A percentile compares a stretch with the other conserved stretches of the same genome.
phyloP scores from a whole-genome alignment of 1,140 invertebrate genomes.

The Archegozetes longisetosus region DNA sequence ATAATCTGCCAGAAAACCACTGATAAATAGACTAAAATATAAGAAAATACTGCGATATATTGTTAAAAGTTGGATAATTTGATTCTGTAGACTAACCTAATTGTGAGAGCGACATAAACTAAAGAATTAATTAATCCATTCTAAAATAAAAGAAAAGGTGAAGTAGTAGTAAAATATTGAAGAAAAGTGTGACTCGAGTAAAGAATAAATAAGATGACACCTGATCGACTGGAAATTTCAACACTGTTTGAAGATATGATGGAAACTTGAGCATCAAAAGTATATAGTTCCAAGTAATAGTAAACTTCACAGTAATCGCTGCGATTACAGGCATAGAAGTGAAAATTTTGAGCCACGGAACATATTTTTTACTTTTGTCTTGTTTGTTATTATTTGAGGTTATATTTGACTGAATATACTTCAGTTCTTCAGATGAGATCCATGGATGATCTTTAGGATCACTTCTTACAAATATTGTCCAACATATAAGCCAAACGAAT shows the following conservation, averaged over 20 bases:
- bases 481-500: constrained; percentile 52
- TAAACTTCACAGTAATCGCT: constrained; percentile 69
- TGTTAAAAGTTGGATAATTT: not conserved
- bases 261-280: constrained; percentile 77
- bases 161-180: not conserved
- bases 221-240: not conserved
- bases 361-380: not conserved
- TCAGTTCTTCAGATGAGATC: constrained; percentile 59
- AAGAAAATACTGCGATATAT: not conserved
- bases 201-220: too few relatives aligned
- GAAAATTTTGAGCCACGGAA: constrained; percentile 60
- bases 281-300: constrained; percentile 85
- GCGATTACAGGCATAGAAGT: constrained; percentile 74
- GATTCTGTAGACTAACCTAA: not conserved
- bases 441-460: constrained; percentile 67
- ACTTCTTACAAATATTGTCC: constrained; percentile 70
- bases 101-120: constrained; percentile 6
- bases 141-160: too few relatives aligned
- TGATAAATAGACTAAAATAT: constrained; percentile 1
- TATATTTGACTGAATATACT: constrained; percentile 49
- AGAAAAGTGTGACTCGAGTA: not conserved
- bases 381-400: not conserved
- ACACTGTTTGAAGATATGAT: constrained; percentile 38
- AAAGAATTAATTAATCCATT: constrained; percentile 17
- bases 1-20: not conserved